phyloP scores from a whole-genome alignment of 2,113 vertebrate species.

The Seriola rivoliana region DNA sequence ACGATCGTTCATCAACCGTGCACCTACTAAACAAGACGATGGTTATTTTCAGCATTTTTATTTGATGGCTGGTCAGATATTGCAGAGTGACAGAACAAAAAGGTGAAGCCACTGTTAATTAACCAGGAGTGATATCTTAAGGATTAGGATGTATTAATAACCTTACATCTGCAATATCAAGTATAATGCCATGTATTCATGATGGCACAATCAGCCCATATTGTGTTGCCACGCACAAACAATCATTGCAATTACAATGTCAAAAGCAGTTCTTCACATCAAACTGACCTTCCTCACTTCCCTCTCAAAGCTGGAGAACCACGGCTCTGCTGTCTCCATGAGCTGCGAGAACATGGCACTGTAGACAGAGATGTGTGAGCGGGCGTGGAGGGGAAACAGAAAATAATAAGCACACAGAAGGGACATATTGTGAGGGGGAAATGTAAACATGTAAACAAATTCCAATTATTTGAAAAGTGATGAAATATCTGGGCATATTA shows the following conservation, averaged over 20 bases:
- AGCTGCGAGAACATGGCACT: slow-evolving; percentile 87
- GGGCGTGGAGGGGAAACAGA: neutral
- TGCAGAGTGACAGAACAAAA: neutral
- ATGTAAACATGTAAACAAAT: neutral
- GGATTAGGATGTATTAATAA: neutral
- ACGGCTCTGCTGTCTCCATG: slow-evolving; percentile 87
- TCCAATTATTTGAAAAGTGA: neutral
- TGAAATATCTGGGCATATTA: neutral
- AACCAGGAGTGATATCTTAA: slow-evolving; percentile 14
- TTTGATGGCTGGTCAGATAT: neutral
- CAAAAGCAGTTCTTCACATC: neutral
- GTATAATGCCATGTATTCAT: slow-evolving; percentile 1
- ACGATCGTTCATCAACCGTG: neutral
- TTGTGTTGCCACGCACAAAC: slow-evolving; percentile 6
- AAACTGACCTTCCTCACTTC: slow-evolving; percentile 84
- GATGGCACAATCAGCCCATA: neutral
- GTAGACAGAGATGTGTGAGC: neutral
- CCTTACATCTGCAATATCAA: neutral
- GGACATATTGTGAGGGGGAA: neutral
- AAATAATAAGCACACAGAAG: neutral
- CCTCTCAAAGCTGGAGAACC: slow-evolving; percentile 87
- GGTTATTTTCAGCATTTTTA: neutral
- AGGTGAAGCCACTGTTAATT: neutral
- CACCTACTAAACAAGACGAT: neutral
- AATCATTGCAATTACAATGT: slow-evolving; percentile 1